Evolutionary conservation across 2,797 vertebrate species (phyloP), one percentile per base, ranked within the genome.

Genomic region (Salarias fasciatus): DNA sequence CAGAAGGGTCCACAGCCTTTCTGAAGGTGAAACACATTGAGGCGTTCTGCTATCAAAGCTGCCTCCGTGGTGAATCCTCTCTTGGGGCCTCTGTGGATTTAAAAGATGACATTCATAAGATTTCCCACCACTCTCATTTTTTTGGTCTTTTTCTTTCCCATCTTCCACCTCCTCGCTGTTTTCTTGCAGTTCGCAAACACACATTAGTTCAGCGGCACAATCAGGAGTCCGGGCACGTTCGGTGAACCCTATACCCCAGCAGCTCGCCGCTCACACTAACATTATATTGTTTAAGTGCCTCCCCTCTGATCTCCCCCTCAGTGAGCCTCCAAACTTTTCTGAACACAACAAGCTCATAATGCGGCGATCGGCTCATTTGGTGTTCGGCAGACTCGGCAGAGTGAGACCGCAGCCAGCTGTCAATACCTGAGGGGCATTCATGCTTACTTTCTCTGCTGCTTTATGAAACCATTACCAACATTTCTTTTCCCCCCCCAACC

Each of bases 311-410:
- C 61, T 52, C 58, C 58, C 50, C 53, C 66, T 68, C 55, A 2
- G 38, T 45, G 63, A 66, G 41, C 4, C 36, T n/a, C 6, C 3
- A 11, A 8, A 46, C 8, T 48, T 63, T 14, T 63, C 46, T 69
- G 47, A 62, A 47, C 63, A 73, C 68, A 75, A 28, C 57, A 61
- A 47, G 37, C 76, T 78, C 56, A 41, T 77, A 64, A 71, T 63
- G 58, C 58, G 57, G 45, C 10, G 3, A 54, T 41, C 3, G 1
- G 43, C 35, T 48, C 43, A 48, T 67, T 47, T 45, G 37, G 48
- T 59, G 72, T 44, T 64, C 28, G 53, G 53, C 47, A 69, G 59
- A 36, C 62, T 40, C 2, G 9, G 40, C 47, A 48, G 52, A 67
- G 66, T 33, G 57, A 59, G 42, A 63, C 13, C 46, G 38, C 47